phyloP scores from a whole-genome alignment of 2,113 vertebrate genomes.

The Carlito syrichta region DNA sequence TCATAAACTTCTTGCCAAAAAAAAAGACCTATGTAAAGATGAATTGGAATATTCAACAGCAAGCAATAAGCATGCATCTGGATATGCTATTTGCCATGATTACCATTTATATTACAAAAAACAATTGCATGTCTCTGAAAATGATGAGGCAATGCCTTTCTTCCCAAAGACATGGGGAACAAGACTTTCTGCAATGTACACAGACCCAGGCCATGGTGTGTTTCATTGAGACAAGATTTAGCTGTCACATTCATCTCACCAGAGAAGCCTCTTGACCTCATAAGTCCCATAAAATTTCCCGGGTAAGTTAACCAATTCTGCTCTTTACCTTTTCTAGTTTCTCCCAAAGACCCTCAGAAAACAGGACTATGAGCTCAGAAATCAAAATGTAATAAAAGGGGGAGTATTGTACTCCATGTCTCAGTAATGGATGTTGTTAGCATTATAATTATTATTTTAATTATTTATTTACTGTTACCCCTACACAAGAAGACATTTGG shows the following conservation, averaged over 20 bases:
- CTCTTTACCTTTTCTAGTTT: not conserved
- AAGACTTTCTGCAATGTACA: not conserved
- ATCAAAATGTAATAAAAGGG: not conserved
- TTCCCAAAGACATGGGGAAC: not conserved
- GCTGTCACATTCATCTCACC: not conserved
- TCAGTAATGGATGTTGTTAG: not conserved
- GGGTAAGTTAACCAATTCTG: not conserved
- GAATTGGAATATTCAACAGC: not conserved
- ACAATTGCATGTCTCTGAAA: not conserved
- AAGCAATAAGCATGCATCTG: not conserved
- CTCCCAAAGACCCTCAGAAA: not conserved
- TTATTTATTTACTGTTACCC: not conserved
- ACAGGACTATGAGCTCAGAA: not conserved
- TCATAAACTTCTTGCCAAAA: not conserved
- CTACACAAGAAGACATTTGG: not conserved
- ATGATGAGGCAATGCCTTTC: not conserved
- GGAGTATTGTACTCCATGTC: not conserved
- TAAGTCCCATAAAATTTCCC: not conserved
- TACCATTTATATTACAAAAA: not conserved
- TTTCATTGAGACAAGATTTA: not conserved
- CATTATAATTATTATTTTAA: not conserved
- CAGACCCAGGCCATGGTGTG: fast-evolving
- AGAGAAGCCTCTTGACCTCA: not conserved
- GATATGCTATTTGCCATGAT: not conserved
- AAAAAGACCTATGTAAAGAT: not conserved